These are phyloP conservation scores for Apis mellifera DNA, from an alignment of 1,140 invertebrate genomes.

Conservation along the genomic window DNA sequence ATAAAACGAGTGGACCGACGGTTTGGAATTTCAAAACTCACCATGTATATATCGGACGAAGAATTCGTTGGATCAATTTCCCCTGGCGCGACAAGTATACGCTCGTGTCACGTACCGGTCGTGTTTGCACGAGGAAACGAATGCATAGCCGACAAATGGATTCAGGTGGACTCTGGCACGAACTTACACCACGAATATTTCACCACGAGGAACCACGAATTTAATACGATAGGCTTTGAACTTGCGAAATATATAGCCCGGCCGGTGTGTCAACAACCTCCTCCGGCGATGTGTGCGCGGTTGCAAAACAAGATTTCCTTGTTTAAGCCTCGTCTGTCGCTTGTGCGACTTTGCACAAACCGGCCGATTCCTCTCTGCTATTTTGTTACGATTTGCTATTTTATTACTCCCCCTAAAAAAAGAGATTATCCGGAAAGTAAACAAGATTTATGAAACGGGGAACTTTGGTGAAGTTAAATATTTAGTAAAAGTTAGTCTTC, in stretches of 20 bases:
- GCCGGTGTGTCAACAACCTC: slow-evolving; percentile 36
- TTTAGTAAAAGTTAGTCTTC: too few species aligned
- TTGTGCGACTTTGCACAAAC: neutral
- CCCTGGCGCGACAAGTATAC: neutral
- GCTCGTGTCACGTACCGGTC: neutral
- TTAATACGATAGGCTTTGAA: slow-evolving; percentile 33
- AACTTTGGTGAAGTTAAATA: too few species aligned
- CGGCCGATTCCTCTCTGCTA: neutral
- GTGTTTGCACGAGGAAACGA: slow-evolving; percentile 5
- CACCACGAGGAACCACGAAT: slow-evolving; percentile 21
- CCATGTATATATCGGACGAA: too few species aligned
- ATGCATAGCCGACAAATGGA: neutral
- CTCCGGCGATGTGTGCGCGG: slow-evolving; percentile 12
- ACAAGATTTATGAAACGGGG: too few species aligned
- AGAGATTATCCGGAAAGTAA: too few species aligned
- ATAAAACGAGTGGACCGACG: too few species aligned
- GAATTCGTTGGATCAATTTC: neutral
- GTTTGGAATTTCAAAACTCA: neutral
- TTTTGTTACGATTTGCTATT: neutral
- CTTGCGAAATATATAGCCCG: slow-evolving; percentile 7
- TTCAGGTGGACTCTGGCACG: neutral
- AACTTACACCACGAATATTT: slow-evolving; percentile 21
- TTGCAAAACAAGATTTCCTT: slow-evolving; percentile 36
- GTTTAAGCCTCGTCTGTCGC: neutral
- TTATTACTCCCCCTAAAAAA: neutral